Percentiles rank a stretch among this genome's conserved stretches.
These are phyloP conservation scores for Hyperoplus lanceolatus DNA, from an alignment of 2,797 vertebrate species.

Conservation along the genomic window DNA sequence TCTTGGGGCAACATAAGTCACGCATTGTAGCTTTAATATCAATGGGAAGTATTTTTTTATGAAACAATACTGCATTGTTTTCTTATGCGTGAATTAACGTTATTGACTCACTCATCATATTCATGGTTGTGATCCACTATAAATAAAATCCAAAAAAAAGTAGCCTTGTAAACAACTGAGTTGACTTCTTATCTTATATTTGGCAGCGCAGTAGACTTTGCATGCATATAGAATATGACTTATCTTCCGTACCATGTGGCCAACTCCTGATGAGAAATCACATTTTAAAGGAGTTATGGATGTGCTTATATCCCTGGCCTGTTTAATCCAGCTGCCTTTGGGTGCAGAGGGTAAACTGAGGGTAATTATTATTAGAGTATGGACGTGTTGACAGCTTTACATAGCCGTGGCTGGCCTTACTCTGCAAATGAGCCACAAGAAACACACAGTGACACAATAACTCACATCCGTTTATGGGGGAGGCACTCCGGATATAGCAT, in stretches of 20 bases:
- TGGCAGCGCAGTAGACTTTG: slow-evolving; percentile 40
- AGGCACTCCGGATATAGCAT: slow-evolving; percentile 22
- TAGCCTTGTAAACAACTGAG: slow-evolving; percentile 71
- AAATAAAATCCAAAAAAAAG: slow-evolving; percentile 73
- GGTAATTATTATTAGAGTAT: slow-evolving; percentile 81
- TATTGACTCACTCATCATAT: slow-evolving; percentile 75
- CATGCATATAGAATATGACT: slow-evolving; percentile 74
- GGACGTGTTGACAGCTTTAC: slow-evolving; percentile 73
- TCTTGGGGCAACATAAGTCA: no score
- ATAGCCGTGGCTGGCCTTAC: slow-evolving; percentile 44
- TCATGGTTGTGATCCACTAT: slow-evolving; percentile 71
- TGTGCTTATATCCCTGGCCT: slow-evolving; percentile 70
- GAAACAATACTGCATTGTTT: slow-evolving; percentile 57
- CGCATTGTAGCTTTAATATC: slow-evolving; percentile 52
- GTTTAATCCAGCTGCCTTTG: slow-evolving; percentile 68
- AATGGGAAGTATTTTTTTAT: slow-evolving; percentile 63
- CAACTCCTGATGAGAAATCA: slow-evolving; percentile 75
- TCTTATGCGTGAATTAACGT: slow-evolving; percentile 72
- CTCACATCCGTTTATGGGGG: slow-evolving; percentile 57
- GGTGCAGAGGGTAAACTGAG: slow-evolving; percentile 74
- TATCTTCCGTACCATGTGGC: slow-evolving; percentile 77
- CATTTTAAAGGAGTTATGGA: slow-evolving; percentile 47
- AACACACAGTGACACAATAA: slow-evolving; percentile 47
- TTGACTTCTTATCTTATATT: slow-evolving; percentile 67
- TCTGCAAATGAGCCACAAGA: slow-evolving; percentile 22